Evolutionary conservation across 2,113 vertebrate species (phyloP), one percentile per base, ranked within the genome.

Genomic region (Dromaius novaehollandiae): DNA sequence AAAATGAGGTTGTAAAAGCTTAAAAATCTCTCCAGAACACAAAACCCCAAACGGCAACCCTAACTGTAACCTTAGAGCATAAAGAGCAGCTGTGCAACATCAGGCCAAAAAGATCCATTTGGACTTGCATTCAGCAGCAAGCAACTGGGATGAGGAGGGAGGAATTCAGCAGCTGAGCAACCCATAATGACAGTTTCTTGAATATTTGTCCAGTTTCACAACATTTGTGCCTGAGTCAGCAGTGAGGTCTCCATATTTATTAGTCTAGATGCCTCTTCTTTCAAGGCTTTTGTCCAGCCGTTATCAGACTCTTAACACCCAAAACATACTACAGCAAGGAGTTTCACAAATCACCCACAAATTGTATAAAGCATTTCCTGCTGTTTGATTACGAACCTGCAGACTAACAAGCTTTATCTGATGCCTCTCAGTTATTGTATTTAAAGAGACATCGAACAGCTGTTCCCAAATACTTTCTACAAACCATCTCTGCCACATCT

Each of bases 11-110:
- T 93, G 82, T 89, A 95, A 0, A 1, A 61, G 50, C 77, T 89
- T 74, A 50, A 86, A 92, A 64, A 48, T 60, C 61, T 93, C 36
- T 22, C 19, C 64, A 86, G 83, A 92, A 88, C 34, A 90, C 34
- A 86, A 89, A 32, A 5, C 36, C 69, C 85, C 61, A 89, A 82
- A 86, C 28, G 32, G 46, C 90, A 95, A 92, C 69, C 1, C 4
- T 50, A 78, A 71, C 56, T 84, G 66, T 84, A 96, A 92, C 19
- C 10, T 26, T 20, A 83, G 25, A 88, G 84, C 9, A 81, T 58
- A 17, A 5, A 42, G 70, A 42, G 36, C 3, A 26, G n/a, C 34
- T 91, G 24, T 24, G 82, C 51, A 70, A 92, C 61, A 95, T 79
- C 32, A 84, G 46, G 71, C 40, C 44, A 12, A 68, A 55, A 76